Percentiles rank a stretch among this genome's conserved stretches.
Conservation (phyloP, 2,797 vertebrate genomes). For the Aselliscus stoliczkanus region DNA sequence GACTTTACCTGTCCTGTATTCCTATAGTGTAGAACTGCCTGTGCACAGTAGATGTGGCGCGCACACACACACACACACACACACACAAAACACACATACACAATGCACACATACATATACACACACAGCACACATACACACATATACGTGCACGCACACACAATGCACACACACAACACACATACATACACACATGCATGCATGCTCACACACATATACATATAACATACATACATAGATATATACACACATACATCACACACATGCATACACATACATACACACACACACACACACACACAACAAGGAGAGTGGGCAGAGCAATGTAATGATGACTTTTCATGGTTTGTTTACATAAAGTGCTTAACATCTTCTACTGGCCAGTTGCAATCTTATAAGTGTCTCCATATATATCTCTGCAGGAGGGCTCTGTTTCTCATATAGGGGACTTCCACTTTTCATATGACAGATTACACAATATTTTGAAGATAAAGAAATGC, state of each 20-base stretch:
- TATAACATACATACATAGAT: no score
- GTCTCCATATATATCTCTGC: no score
- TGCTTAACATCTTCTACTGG: background rate
- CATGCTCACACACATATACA: background rate
- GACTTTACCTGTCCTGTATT: background rate
- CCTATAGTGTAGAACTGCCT: background rate
- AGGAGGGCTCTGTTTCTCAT: background rate
- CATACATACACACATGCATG: background rate
- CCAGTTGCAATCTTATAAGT: background rate
- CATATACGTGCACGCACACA: background rate
- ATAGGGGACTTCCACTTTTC: background rate
- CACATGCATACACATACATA: background rate
- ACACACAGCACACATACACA: background rate
- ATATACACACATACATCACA: no score
- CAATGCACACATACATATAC: no score
- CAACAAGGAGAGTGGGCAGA: background rate
- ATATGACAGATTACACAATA: background rate
- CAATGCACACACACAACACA: background rate
- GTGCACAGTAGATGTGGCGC: background rate
- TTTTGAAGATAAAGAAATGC: background rate
- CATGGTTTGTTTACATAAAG: background rate
- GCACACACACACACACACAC: background rate
- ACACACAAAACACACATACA: background rate
- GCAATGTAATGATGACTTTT: background rate
- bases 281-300: no score